These are phyloP conservation scores for Alloplasta piceator DNA, from an alignment of 2,888 invertebrate species.

Conservation along the genomic window DNA sequence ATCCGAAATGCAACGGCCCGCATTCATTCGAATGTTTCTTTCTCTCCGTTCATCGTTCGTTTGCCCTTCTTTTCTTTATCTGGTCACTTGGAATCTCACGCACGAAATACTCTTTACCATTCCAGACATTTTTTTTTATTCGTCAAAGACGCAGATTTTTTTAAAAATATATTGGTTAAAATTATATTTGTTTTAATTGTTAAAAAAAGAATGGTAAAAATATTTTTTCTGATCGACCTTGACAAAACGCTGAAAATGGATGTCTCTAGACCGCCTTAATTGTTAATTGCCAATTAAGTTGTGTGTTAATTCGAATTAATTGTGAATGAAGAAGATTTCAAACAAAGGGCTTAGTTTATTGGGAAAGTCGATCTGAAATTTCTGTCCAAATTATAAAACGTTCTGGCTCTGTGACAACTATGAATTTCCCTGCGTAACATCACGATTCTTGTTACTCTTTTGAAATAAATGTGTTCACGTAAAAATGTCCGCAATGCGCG, in stretches of 20 bases:
- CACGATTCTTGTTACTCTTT: conserved; percentile 22
- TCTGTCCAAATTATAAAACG: conserved; percentile 26
- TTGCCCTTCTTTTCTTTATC: conserved; percentile 27
- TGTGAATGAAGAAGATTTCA: too few relatives aligned
- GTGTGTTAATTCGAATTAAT: too few relatives aligned
- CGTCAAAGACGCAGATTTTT: too few relatives aligned
- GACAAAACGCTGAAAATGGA: too few relatives aligned
- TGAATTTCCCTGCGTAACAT: conserved; percentile 22
- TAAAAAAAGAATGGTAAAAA: too few relatives aligned
- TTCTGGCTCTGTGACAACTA: neutral
- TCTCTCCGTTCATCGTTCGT: conserved; percentile 15
- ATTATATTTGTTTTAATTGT: too few relatives aligned
- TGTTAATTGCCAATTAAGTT: too few relatives aligned
- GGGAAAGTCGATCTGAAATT: conserved; percentile 23
- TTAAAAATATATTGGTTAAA: too few relatives aligned
- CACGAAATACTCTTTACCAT: too few relatives aligned
- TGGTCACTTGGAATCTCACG: conserved; percentile 7
- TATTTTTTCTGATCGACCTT: too few relatives aligned
- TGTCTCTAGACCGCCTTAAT: too few relatives aligned
- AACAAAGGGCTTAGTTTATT: neutral
- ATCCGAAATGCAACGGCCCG: conserved; percentile 73
- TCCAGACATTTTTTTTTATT: too few relatives aligned
- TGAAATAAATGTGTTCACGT: conserved; percentile 33
- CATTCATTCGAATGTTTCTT: conserved; percentile 44
- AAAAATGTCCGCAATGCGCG: conserved; percentile 5